phyloP scores from a whole-genome alignment of 2,113 vertebrate species.

The Malurus alboscapulatus region DNA sequence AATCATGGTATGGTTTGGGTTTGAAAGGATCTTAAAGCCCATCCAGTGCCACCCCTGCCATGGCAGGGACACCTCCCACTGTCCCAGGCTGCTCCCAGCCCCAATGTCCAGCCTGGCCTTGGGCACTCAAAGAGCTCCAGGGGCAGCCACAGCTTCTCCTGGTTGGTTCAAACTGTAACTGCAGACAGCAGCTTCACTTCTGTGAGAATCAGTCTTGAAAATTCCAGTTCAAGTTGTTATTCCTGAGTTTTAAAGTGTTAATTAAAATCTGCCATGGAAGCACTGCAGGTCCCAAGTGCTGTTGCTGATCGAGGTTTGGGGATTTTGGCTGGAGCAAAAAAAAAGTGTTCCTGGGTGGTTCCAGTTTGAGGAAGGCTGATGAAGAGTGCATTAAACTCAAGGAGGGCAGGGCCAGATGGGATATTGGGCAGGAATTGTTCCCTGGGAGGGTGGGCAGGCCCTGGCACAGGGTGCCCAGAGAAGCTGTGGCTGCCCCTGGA shows the following conservation, averaged over 20 bases:
- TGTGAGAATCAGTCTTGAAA: neutral
- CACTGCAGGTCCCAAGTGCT: fast-evolving
- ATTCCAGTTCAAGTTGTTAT: neutral
- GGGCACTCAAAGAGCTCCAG: neutral
- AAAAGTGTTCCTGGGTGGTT: neutral
- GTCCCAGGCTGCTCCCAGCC: neutral
- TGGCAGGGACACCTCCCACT: neutral
- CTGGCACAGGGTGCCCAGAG: neutral
- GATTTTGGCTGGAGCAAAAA: neutral
- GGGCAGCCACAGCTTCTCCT: neutral
- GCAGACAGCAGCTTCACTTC: neutral
- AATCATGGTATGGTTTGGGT: neutral
- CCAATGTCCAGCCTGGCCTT: fast-evolving
- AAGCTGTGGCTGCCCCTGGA: neutral
- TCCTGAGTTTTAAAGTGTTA: neutral
- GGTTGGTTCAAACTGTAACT: neutral
- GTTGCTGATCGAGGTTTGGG: neutral
- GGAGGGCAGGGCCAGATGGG: fast-evolving
- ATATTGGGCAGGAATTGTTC: neutral
- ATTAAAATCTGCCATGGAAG: neutral
- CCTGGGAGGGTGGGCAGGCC: fast-evolving
- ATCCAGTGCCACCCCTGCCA: neutral
- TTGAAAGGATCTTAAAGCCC: neutral
- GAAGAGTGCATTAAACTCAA: neutral
- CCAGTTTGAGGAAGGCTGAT: neutral